Percentiles rank a stretch among this genome's conserved stretches.
Conservation (phyloP, 2,888 invertebrate genomes). For the Cephonodes hylas region DNA sequence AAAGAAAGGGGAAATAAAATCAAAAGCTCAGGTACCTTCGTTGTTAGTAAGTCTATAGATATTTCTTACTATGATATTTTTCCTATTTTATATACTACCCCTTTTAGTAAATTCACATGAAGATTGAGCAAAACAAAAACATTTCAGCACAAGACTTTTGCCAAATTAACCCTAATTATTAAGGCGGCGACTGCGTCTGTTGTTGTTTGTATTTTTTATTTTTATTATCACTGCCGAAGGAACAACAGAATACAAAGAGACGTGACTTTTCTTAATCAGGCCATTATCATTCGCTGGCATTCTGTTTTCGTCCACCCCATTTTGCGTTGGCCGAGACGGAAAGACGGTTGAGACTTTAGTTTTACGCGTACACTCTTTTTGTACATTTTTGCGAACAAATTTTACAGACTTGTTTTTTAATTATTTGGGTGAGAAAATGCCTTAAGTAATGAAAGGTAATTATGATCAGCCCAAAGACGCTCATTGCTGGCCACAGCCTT, state of each 20-base stretch:
- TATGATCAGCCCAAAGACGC: too few relatives aligned
- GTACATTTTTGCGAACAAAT: too few relatives aligned
- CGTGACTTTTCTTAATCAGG: slow-evolving; percentile 70
- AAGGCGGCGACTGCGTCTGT: slow-evolving; percentile 27
- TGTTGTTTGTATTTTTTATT: slow-evolving; percentile 35
- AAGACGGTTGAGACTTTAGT: slow-evolving; percentile 15
- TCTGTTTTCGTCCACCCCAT: slow-evolving; percentile 34
- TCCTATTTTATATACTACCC: too few relatives aligned
- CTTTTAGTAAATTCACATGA: background rate
- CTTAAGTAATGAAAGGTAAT: too few relatives aligned
- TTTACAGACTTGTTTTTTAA: too few relatives aligned
- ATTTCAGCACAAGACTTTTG: background rate
- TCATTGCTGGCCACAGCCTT: too few relatives aligned
- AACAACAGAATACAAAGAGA: slow-evolving; percentile 42
- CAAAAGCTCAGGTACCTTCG: too few relatives aligned
- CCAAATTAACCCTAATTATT: slow-evolving; percentile 18
- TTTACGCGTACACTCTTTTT: background rate
- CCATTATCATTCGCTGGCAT: slow-evolving; percentile 66
- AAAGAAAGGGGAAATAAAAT: too few relatives aligned
- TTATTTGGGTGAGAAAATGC: too few relatives aligned
- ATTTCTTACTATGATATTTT: too few relatives aligned
- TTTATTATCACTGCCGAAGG: slow-evolving; percentile 26
- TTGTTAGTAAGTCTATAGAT: too few relatives aligned
- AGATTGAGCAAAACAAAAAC: background rate
- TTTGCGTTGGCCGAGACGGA: slow-evolving; percentile 25